Evolutionary conservation across 2,113 vertebrate genomes (phyloP).

Genomic region (Gallinago undulata): DNA sequence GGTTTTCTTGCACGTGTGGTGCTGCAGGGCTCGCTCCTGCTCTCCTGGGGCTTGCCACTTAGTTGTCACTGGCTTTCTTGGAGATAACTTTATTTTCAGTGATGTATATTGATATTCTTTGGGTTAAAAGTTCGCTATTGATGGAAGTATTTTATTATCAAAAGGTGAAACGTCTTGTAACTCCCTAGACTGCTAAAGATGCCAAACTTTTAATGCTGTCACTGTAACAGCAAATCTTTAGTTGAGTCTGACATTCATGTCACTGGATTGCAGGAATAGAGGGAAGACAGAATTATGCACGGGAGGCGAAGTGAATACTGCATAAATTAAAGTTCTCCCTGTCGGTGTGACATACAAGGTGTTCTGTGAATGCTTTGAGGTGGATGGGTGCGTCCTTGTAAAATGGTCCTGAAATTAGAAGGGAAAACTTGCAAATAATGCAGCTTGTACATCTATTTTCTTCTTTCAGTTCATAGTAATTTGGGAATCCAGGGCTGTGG

Average conservation of each 20-base stretch:
- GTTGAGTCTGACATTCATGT: background rate
- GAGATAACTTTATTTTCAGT: background rate
- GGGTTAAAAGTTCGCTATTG: background rate
- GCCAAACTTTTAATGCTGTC: constrained; percentile 5
- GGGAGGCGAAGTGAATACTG: background rate
- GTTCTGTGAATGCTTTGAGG: background rate
- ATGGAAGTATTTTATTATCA: constrained; percentile 21
- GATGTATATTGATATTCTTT: background rate
- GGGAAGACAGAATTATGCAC: background rate
- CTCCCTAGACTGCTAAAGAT: background rate
- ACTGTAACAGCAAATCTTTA: background rate
- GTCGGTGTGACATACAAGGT: background rate
- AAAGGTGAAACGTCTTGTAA: background rate
- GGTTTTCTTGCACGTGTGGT: rapidly evolving
- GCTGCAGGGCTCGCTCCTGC: background rate
- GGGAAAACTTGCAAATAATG: background rate
- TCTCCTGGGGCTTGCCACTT: background rate
- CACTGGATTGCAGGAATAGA: background rate
- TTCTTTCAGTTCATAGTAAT: background rate
- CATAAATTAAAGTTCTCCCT: background rate
- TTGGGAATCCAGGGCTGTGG: background rate
- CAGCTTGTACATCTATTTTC: background rate
- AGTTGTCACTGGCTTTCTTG: background rate
- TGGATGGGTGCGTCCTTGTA: background rate
- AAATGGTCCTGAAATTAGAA: background rate